A percentile compares a stretch with the other conserved stretches of the same genome.
These are phyloP conservation scores for Saccostrea echinata DNA, from an alignment of 1,140 invertebrate species.

Conservation along the genomic window DNA sequence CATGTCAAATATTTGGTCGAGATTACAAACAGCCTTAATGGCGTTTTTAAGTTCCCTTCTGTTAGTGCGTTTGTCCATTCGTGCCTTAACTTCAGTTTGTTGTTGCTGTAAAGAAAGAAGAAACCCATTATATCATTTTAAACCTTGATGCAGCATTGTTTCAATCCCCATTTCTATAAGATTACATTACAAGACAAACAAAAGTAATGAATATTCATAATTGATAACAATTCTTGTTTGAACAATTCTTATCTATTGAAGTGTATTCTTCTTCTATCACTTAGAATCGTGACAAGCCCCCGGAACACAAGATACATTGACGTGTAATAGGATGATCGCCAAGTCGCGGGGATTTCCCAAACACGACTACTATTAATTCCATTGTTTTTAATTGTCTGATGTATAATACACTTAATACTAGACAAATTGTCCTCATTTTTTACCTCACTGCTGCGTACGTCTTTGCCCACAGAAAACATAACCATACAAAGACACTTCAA, in stretches of 20 bases:
- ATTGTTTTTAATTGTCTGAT: too few relatives aligned
- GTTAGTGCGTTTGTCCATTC: not conserved
- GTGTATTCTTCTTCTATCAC: not conserved
- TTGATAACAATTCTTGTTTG: not conserved
- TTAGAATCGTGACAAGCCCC: not conserved
- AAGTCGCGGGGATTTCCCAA: not conserved
- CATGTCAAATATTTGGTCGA: slow-evolving; percentile 65
- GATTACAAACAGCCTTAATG: slow-evolving; percentile 58
- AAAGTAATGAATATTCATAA: not conserved
- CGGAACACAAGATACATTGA: not conserved
- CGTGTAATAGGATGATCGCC: not conserved
- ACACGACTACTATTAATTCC: not conserved
- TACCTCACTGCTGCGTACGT: too few relatives aligned
- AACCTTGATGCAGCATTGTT: not conserved
- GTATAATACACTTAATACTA: too few relatives aligned
- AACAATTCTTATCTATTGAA: slow-evolving; percentile 18
- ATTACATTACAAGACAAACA: slow-evolving; percentile 25
- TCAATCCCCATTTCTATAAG: not conserved
- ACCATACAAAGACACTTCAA: too few relatives aligned
- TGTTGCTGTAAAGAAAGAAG: not conserved
- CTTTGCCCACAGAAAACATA: too few relatives aligned
- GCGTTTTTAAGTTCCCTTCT: slow-evolving; percentile 54
- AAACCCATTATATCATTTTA: not conserved
- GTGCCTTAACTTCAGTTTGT: not conserved
- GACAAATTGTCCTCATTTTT: too few relatives aligned